Evolutionary conservation across 2,888 invertebrate species (phyloP).

Genomic region (Entomobrya multifasciata): DNA sequence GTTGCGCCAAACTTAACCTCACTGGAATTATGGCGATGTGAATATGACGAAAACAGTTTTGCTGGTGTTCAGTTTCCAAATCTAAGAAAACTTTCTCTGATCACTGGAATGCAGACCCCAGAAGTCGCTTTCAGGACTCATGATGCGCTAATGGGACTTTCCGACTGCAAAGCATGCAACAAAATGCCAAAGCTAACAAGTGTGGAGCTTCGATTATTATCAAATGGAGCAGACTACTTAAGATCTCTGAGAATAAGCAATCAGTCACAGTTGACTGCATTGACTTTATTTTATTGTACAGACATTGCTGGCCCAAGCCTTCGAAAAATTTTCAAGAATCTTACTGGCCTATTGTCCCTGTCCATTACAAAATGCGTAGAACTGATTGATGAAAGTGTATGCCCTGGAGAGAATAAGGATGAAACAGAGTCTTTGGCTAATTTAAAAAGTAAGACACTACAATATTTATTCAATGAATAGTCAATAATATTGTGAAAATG

Average conservation of each 20-base stretch:
- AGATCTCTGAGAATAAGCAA: not conserved
- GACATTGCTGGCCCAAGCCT: conserved; percentile 1
- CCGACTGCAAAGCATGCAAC: not conserved
- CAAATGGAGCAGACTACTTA: not conserved
- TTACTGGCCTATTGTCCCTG: not conserved
- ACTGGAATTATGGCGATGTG: not conserved
- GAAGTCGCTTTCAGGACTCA: too few species aligned
- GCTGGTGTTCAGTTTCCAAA: not conserved
- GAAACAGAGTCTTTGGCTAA: not conserved
- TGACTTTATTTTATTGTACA: not conserved
- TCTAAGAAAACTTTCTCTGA: not conserved
- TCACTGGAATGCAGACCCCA: not conserved
- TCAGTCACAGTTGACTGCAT: not conserved
- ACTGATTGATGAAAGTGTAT: conserved; percentile 1
- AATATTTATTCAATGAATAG: too few species aligned
- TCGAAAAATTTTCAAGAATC: conserved; percentile 23
- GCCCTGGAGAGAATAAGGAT: not conserved
- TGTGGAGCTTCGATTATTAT: not conserved
- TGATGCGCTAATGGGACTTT: not conserved
- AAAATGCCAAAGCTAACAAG: not conserved
- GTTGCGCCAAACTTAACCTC: not conserved
- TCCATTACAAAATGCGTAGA: not conserved
- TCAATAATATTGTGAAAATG: too few species aligned
- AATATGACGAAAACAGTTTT: not conserved
- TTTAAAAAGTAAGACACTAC: conserved; percentile 34